Evolutionary conservation across 2,797 vertebrate genomes (phyloP).

Genomic region (Parauchenoglanis ngamensis): DNA sequence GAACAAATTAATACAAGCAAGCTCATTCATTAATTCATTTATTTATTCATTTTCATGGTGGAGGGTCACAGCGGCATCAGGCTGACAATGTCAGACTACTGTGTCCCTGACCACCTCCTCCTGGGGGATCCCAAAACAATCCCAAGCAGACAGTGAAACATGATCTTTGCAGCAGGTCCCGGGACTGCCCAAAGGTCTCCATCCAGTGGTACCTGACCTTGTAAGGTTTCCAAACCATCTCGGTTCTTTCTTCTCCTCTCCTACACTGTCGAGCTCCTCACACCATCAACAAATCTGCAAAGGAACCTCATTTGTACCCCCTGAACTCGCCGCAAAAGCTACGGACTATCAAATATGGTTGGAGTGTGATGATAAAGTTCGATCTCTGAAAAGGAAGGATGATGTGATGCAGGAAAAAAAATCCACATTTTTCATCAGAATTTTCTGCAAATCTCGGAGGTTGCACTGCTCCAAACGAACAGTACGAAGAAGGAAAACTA

Average conservation of each 20-base stretch:
- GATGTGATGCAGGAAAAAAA: conserved; percentile 29
- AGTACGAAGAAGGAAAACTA: conserved; percentile 41
- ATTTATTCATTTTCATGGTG: neutral
- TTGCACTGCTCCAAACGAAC: conserved; percentile 34
- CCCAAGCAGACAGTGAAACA: neutral
- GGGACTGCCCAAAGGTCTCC: neutral
- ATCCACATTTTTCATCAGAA: conserved; percentile 33
- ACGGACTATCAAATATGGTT: neutral
- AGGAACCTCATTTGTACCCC: neutral
- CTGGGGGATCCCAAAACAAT: neutral
- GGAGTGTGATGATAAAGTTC: conserved; percentile 12
- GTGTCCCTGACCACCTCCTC: neutral
- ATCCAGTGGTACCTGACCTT: neutral
- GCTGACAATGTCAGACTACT: neutral
- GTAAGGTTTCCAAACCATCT: neutral
- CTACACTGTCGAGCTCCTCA: neutral
- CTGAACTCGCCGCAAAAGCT: neutral
- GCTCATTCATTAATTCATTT: neutral
- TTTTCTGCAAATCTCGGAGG: conserved; percentile 43
- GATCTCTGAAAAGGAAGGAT: neutral
- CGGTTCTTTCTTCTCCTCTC: neutral
- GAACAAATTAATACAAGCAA: conserved; percentile 21
- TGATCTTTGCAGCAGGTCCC: neutral
- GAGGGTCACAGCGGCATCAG: neutral
- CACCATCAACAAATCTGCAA: neutral